Evolutionary conservation across 1,140 invertebrate genomes (phyloP), one percentile per base, ranked within the genome.

Genomic region (Trichoplusia ni): DNA sequence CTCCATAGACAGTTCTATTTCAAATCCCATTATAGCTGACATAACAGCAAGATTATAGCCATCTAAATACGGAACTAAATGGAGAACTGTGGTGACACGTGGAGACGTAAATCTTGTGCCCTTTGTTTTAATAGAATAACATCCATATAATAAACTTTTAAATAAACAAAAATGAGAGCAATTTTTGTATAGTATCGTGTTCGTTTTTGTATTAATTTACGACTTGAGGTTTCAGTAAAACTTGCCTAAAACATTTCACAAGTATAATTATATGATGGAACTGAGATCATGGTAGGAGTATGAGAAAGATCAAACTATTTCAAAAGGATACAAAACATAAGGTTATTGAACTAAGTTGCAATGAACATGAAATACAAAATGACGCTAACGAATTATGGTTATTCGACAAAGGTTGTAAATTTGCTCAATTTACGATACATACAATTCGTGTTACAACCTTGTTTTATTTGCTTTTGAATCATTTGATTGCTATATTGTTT

Each of bases 11-110:
- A 49, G 25, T 21, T 33, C 16, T 35, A 33, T 51, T 35, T n/a
- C n/a, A 35, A 51, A 21, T 21, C 29, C 29, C 29, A 51, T 51
- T 51, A 29, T 51, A 33, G 33, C 11, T 8, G 5, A 7, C 11
- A 51, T 35, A 51, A 51, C 35, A 13, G 47, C 31, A n/a, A 35
- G 47, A 51, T 51, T 51, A 51, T 51, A 21, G 29, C 21, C 29
- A 7, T 29, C 27, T 35, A 33, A 51, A 51, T 35, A 51, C 47
- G 6, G 18, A n/a, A 19, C 2, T 16, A 35, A 2, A 1, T 27
- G 18, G 23, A 16, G 19, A 4, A 19, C 40, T 21, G 25, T 44
- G n/a, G 38, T 16, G 38, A 1, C 14, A 9, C 9, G 38, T 40
- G n/a, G n/a, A 5, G 0, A 14, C 2, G 14, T 11, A 13, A 25